Base-by-base conservation (phyloP, 2,113 vertebrate species). In the Danionella cerebrum region DNA sequence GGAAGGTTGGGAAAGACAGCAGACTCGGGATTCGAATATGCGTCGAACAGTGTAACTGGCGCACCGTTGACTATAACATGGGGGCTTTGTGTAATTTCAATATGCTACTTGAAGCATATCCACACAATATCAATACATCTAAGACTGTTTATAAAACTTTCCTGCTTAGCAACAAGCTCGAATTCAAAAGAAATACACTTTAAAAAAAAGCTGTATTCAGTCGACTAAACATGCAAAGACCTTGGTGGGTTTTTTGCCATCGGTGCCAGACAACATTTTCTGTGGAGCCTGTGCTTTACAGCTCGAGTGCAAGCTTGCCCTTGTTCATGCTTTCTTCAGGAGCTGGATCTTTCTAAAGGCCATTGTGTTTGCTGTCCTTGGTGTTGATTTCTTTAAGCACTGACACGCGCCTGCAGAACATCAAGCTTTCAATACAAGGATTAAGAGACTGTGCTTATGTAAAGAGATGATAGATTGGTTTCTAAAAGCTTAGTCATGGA, bases 351-450 rank as follows among this genome's bases (percentile, higher is more conserved):
- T 71, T 85, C 73, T 69, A 48, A 67, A 75, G 48, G 65, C 59
- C 53, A 81, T 80, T 83, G 80, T 77, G 12, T 65, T 54, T 53
- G 57, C 57, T 71, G 79, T 79, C 79, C 80, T 82, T 83, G 80
- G 50, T 54, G 75, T 44, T 74, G 3, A 24, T 77, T 42, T 65
- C 47, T 60, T 21, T 47, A 54, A 71, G 48, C 64, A 29, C 66
- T 58, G 63, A 39, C 6, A 54, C 69, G 22, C 3, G 38, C 72
- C 78, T 70, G 67, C 76, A 76, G 78, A 68, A 68, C 65, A 33
- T 63, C 50, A 38, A 25, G 45, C 54, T 45, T 50, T 19, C 50
- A 18, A 54, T 62, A 25, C 29, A 44, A 47, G 60, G n/a, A 3
- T 24, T 6, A 14, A n/a, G 11, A 33, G 57, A 31, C 25, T 35